Base-by-base conservation (phyloP, 2,797 vertebrate genomes). In the Phrynocephalus vlangalii region DNA sequence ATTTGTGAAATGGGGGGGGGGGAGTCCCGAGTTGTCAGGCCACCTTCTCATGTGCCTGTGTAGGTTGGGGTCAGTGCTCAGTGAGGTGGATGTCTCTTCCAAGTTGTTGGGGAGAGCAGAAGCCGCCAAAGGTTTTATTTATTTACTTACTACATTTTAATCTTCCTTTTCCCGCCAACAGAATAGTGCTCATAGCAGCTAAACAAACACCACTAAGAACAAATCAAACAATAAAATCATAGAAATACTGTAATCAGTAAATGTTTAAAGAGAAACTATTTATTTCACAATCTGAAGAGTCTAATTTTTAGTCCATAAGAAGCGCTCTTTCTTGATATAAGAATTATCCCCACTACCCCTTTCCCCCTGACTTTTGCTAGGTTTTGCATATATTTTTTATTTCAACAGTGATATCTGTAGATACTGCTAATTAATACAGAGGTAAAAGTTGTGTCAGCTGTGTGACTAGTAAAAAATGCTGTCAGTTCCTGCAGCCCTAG, bases 311-410 rank as follows among this genome's bases (percentile, higher is more conserved):
- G 60, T 63, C 60, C 15, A 63, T 63, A 63, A 63, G 60, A 63
- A 63, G 60, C 3, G 60, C 18, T 1, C 3, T n/a, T 84, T 88
- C 60, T 44, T 80, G 38, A 22, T 3, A 10, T 15, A 22, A 63
- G 24, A 68, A 52, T 70, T 52, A 3, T 87, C n/a, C 24, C 30
- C 24, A 77, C 22, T 78, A 30, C 44, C 18, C 66, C 11, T 44
- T 71, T 60, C 30, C 28, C 22, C 20, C 30, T 11, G 15, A 30
- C 5, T 73, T 84, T 79, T 52, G 60, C 60, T 68, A 20, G 70
- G 22, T 56, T 76, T 79, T 52, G 60, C 63, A 77, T 82, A 77
- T 26, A 18, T 79, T 84, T 72, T 88, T 67, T 48, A 67, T 50
- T 72, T 88, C 24, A 68, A 50, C 67, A 79, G 48, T 75, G 15